These are phyloP conservation scores for Lepilemur septentrionalis DNA, from an alignment of 2,797 vertebrate genomes.

Conservation along the genomic window DNA sequence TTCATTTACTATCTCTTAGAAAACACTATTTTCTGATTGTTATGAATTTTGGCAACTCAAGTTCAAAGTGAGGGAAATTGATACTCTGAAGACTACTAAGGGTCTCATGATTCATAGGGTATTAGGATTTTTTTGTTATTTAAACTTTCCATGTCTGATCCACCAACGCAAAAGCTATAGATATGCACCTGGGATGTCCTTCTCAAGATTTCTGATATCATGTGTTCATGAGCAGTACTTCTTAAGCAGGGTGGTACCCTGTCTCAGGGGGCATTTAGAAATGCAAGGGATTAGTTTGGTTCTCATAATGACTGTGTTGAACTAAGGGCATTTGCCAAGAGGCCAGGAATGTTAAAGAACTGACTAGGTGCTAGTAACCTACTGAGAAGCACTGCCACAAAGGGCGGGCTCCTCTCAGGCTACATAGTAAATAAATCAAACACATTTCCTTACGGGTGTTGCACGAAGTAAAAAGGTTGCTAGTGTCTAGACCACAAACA, in stretches of 20 bases:
- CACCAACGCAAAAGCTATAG: neutral
- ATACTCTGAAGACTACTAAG: neutral
- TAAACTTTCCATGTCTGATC: neutral
- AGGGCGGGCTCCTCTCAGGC: neutral
- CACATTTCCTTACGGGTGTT: neutral
- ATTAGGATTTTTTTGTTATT: neutral
- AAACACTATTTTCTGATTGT: neutral
- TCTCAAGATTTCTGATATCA: neutral
- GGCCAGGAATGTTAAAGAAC: neutral
- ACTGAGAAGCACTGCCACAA: neutral
- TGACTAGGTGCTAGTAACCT: neutral
- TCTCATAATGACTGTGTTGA: neutral
- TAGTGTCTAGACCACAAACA: neutral
- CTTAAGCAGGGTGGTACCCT: neutral
- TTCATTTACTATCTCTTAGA: neutral
- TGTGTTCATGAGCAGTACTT: neutral
- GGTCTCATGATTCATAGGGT: neutral
- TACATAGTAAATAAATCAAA: neutral
- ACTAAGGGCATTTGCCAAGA: neutral
- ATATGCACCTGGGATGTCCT: neutral
- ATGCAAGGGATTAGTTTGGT: neutral
- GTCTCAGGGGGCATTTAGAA: neutral
- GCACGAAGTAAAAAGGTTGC: neutral
- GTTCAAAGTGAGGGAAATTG: neutral
- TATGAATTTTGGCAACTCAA: slow-evolving; percentile 23